Percentiles rank a stretch among this genome's conserved stretches.
Conservation (phyloP, 2,888 invertebrate genomes). For the Acanthosepion esculentum region DNA sequence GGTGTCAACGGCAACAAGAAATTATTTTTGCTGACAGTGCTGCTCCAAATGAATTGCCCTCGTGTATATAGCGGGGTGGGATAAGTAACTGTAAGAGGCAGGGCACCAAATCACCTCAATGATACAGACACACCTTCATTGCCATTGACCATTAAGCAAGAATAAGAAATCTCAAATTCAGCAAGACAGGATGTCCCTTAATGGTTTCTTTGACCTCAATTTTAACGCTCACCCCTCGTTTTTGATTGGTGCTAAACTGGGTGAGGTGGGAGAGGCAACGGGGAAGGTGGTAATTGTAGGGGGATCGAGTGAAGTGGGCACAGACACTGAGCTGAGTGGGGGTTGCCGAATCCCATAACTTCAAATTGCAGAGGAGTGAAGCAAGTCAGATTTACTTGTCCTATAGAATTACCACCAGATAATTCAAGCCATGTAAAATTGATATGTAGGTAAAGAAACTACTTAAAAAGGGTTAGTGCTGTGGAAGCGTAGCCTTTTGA, state of each 20-base stretch:
- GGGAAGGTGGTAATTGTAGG: not conserved
- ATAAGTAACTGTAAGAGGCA: not conserved
- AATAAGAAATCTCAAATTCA: slow-evolving; percentile 40
- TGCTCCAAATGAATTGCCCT: not conserved
- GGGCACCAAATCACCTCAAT: slow-evolving; percentile 45
- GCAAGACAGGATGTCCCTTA: slow-evolving; percentile 43
- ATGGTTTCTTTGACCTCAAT: slow-evolving; percentile 45
- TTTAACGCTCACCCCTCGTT: slow-evolving; percentile 19
- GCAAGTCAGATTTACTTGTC: slow-evolving; percentile 16
- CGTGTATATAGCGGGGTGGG: not conserved
- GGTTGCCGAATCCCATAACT: not conserved
- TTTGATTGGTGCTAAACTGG: slow-evolving; percentile 45
- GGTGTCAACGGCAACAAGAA: not conserved
- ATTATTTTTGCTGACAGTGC: slow-evolving; percentile 18
- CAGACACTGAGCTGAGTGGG: not conserved
- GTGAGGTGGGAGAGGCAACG: slow-evolving; percentile 25
- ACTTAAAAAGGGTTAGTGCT: too few relatives aligned
- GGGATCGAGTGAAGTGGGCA: not conserved
- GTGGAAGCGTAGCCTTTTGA: too few relatives aligned
- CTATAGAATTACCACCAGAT: not conserved
- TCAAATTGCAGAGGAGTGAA: not conserved
- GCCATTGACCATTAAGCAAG: slow-evolving; percentile 41
- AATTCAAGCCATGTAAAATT: not conserved
- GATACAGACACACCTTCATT: slow-evolving; percentile 35
- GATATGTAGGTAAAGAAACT: too few relatives aligned